Base-by-base conservation (phyloP, 1,140 invertebrate genomes). In the Telenomus remus region DNA sequence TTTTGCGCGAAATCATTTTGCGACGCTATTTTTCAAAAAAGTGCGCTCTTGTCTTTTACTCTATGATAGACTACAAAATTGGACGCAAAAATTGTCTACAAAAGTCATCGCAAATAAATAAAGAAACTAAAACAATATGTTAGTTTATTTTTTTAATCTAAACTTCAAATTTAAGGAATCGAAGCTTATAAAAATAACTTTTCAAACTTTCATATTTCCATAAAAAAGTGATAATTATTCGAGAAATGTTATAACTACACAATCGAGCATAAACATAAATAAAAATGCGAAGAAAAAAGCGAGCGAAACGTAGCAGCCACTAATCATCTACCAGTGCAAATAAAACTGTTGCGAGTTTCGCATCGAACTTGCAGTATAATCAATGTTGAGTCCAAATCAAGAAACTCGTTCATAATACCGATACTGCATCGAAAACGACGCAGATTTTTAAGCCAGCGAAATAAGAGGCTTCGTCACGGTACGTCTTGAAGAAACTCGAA, bases 401-500 rank as follows among this genome's bases (percentile, higher is more conserved):
- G 70, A 78, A 78, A 66, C 68, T 50, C 57, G 65, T 60, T 71
- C 70, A 48, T 64, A 66, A 64, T 55, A 57, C 66, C 54, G 77
- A 79, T 66, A 64, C 33, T 37, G 54, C 71, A 54, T 66, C 66
- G 63, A 64, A 72, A 71, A 70, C 48, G 54, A 13, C 63, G 56
- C 59, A 49, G 34, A 74, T 69, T 73, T 79, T 76, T 76, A 46
- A 73, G 42, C 56, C n/a, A 47, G 64, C 77, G 51, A 73, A 75
- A 72, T 76, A 72, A 76, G 77, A 72, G 73, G 69, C 64, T 79
- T 69, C 64, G 68, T 79, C 72, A 76, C 63, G 68, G 72, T 70
- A 72, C 57, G 68, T 79, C 73, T 57, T 50, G 69, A 74, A 79
- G 71, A 75, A 79, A 79, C 72, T 79, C 72, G 77, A 79, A 75